Percentiles rank a stretch among this genome's conserved stretches.
These are phyloP conservation scores for Drosophila oshimai DNA, from an alignment of 1,140 invertebrate species.

Conservation along the genomic window DNA sequence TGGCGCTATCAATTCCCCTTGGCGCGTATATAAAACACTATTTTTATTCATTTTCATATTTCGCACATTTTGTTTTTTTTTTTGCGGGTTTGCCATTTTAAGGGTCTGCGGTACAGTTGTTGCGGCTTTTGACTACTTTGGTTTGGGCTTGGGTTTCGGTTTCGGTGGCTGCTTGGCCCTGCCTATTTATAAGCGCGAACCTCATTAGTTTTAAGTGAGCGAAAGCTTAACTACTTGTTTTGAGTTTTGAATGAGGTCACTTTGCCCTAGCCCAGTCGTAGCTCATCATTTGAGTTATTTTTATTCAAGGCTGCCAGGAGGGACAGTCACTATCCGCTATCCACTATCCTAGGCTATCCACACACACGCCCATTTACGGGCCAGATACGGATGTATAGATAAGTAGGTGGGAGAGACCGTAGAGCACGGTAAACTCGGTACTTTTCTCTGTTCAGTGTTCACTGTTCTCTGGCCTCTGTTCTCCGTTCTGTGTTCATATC, in stretches of 20 bases:
- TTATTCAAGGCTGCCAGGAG: constrained; percentile 71
- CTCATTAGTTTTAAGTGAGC: constrained; percentile 80
- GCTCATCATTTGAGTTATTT: constrained; percentile 77
- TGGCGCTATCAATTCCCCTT: constrained; percentile 38
- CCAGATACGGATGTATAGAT: constrained; percentile 16
- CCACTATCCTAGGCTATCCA: constrained; percentile 22
- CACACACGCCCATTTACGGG: constrained; percentile 16
- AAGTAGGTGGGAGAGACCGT: constrained; percentile 4
- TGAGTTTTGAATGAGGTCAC: constrained; percentile 80
- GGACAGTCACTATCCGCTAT: constrained; percentile 12
- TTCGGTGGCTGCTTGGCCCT: constrained; percentile 16
- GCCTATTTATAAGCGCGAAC: constrained; percentile 72
- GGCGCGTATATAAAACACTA: constrained; percentile 1
- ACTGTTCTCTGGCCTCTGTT: too few relatives aligned
- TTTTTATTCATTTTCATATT: constrained; percentile 33
- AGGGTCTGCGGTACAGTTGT: constrained; percentile 54
- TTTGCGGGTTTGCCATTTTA: constrained; percentile 35
- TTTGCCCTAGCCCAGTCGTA: constrained; percentile 52
- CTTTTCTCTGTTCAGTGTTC: constrained; percentile 5
- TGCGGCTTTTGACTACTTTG: constrained; percentile 41
- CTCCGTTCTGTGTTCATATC: constrained; percentile 22
- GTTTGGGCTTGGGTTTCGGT: constrained; percentile 7
- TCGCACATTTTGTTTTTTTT: constrained; percentile 5
- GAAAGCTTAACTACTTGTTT: constrained; percentile 80
- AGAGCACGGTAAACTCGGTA: neutral